Base-by-base conservation (phyloP, 1,140 invertebrate species). In the Uloborus diversus region DNA sequence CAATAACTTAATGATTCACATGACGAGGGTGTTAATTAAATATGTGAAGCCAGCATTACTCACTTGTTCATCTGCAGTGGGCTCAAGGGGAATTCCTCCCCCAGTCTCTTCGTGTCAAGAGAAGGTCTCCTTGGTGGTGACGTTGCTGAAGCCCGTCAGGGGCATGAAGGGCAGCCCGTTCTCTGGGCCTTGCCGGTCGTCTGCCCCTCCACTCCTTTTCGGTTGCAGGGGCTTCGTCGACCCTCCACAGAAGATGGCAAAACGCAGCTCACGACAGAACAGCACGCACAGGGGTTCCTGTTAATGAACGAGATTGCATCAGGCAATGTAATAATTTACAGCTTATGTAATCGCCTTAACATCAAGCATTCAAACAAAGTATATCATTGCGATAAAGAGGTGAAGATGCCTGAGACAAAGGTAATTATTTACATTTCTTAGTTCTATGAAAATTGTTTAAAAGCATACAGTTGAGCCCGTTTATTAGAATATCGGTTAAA, bases 191-290 rank as follows among this genome's bases (percentile, higher is more conserved):
- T 76, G 70, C 2, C 64, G 28, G 30, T 59, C 64, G 2, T 78
- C 81, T 27, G 35, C 32, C n/a, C n/a, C n/a, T n/a, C n/a, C n/a
- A 49, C 51, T 71, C 27, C 32, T 35, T 27, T 76, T 81, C 20
- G 79, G 81, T 1, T 37, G 32, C n/a, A 84, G 57, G 1, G 71
- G 88, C 71, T 94, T 95, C 1, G 91, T 91, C 27, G 92, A 92
- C 1, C 92, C 92, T 30, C 90, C 92, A 82, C 92, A 94, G 83
- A 91, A 91, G 0, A 92, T 82, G 4, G 93, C 91, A 81, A 95
- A 95, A 82, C 90, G 91, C 9, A 94, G 82, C 84, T 95, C 94
- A 82, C 84, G 66, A 57, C 82, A 75, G 62, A 85, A 78, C 61
- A 85, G 82, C 2, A 84, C 71, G 59, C 80, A 83, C 20, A 85